Evolutionary conservation across 2,888 invertebrate species (phyloP), one percentile per base, ranked within the genome.

Genomic region (Lacanobia oleracea): DNA sequence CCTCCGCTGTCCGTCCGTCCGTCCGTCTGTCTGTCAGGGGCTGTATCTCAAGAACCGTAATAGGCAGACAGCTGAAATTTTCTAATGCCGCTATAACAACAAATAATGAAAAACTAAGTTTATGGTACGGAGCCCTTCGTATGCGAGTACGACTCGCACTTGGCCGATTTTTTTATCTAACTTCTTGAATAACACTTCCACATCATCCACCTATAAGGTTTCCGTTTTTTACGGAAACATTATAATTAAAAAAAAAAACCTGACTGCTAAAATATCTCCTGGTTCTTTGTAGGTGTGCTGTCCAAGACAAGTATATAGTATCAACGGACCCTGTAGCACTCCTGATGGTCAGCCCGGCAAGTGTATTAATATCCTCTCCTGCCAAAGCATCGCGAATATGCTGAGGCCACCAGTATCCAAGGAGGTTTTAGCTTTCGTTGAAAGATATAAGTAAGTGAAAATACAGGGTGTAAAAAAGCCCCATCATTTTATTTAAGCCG

Each of bases 331-430:
- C 7, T 93, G 93, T 67, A 21, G 59, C 27, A 91, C 91, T 9
- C 86, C 89, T 0, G 86, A 89, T 10, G 88, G 87, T 0, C 75
- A 85, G 7, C 43, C 72, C 0, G 93, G 93, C 0, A 61, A 65
- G 6, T 79, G 77, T 37, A 33, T 83, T 23, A 50, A 21, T n/a
- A 8, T 77, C 3, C 18, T 56, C 18, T 60, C 60, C 18, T 83
- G 75, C 27, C 64, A 62, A 9, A 33, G 57, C 27, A 23, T 83
- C 5, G 0, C 21, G 1, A 56, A 70, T n/a, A 6, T 82, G 33
- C 66, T 83, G 5, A 65, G 33, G 10, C 68, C 67, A 45, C 78
- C 83, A 2, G 59, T 75, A 7, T 0, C 73, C 1, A 3, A 65
- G 6, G 23, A 65, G 12, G 66, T 21, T 8, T 2, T 64, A 10